These are phyloP conservation scores for Nannospalax galili DNA, from an alignment of 2,113 vertebrate genomes.

Conservation along the genomic window DNA sequence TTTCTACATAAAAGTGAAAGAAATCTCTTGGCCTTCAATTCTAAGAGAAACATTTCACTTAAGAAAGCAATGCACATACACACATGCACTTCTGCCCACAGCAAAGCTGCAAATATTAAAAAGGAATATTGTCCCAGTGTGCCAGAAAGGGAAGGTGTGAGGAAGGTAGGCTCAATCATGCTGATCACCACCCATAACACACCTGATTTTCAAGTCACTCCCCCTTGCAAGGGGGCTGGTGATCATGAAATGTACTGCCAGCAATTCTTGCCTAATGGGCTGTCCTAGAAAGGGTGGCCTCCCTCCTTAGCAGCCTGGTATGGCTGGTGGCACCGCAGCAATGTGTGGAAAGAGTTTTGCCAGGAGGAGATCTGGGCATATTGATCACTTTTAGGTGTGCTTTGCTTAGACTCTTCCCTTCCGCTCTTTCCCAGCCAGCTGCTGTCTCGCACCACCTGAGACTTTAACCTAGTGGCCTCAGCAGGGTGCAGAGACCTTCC, in stretches of 20 bases:
- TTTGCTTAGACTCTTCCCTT: not conserved
- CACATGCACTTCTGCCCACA: rapidly evolving
- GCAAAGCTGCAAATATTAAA: not conserved
- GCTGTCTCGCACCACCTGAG: not conserved
- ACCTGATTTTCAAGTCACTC: not conserved
- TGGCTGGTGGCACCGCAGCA: not conserved
- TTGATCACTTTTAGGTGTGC: not conserved
- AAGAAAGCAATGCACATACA: not conserved
- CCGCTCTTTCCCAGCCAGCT: not conserved
- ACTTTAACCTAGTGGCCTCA: not conserved
- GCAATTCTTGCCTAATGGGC: not conserved
- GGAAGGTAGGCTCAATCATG: not conserved
- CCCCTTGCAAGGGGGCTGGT: not conserved
- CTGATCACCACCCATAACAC: not conserved
- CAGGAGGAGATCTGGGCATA: not conserved
- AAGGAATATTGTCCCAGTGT: not conserved
- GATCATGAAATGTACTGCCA: not conserved
- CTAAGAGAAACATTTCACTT: not conserved
- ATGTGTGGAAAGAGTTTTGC: rapidly evolving
- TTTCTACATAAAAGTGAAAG: not conserved
- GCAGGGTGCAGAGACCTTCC: not conserved
- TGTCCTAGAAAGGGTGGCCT: not conserved
- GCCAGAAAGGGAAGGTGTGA: not conserved
- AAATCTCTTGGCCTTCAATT: not conserved
- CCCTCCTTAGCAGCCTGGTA: not conserved